These are phyloP conservation scores for Drosophila dives DNA, from an alignment of 2,888 invertebrate species.

Conservation along the genomic window DNA sequence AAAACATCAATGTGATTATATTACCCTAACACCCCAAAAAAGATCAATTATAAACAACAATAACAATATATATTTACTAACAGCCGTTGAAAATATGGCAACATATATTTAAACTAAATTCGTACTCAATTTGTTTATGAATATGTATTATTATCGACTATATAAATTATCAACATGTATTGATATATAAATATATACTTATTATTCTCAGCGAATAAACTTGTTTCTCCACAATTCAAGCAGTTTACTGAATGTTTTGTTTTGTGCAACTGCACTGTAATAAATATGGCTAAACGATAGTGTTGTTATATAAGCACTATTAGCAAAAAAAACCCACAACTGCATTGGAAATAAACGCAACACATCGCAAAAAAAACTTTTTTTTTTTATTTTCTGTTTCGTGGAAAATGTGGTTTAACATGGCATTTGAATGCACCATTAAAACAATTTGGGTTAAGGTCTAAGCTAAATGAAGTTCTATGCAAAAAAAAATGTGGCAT, in stretches of 20 bases:
- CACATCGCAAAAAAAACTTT: not conserved
- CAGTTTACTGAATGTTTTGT: constrained; percentile 23
- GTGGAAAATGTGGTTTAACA: not conserved
- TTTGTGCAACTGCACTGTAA: constrained; percentile 18
- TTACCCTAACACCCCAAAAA: constrained; percentile 54
- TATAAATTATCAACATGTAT: constrained; percentile 60
- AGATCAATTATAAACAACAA: constrained; percentile 58
- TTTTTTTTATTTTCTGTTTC: not conserved
- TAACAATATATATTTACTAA: constrained; percentile 57
- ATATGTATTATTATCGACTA: constrained; percentile 72
- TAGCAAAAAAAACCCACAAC: not conserved
- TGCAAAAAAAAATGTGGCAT: not conserved
- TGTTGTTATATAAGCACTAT: not conserved
- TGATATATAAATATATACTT: constrained; percentile 54
- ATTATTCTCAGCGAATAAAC: constrained; percentile 59
- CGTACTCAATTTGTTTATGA: constrained; percentile 69
- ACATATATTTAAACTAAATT: constrained; percentile 53
- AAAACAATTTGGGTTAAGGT: not conserved
- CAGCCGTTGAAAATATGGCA: constrained; percentile 48
- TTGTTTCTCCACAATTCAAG: constrained; percentile 45
- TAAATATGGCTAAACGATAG: not conserved
- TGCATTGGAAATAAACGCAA: not conserved
- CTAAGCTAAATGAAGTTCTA: not conserved
- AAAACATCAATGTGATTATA: constrained; percentile 73
- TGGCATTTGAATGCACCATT: not conserved